Conservation (phyloP, 2,113 vertebrate genomes). For the Zosterops hypoxanthus region DNA sequence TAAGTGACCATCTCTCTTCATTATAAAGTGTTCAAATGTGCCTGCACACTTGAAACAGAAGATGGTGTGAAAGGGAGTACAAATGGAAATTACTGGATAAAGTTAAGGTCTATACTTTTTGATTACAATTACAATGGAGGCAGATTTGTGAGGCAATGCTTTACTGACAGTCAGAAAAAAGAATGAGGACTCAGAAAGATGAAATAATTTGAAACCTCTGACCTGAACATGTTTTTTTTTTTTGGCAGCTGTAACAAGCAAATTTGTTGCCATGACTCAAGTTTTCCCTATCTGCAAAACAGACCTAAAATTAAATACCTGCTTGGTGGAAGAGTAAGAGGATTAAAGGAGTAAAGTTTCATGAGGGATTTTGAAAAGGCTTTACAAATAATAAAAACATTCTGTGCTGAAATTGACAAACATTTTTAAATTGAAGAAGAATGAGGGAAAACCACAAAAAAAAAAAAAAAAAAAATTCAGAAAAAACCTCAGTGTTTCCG, state of each 20-base stretch:
- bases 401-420: conserved; percentile 15
- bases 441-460: background rate
- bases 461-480: background rate
- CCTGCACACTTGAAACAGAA: background rate
- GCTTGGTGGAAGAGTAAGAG: background rate
- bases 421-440: conserved; percentile 37
- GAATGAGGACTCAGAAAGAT: background rate
- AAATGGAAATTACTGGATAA: background rate
- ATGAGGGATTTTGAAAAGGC: background rate
- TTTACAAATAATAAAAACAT: conserved; percentile 42
- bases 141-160: background rate
- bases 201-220: background rate
- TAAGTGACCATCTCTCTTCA: background rate
- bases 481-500: background rate
- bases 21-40: background rate
- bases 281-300: conserved; percentile 12
- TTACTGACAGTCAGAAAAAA: background rate
- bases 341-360: conserved; percentile 35
- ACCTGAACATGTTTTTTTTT: background rate
- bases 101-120: background rate
- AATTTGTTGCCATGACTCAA: background rate
- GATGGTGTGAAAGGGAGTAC: background rate
- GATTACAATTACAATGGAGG: background rate
- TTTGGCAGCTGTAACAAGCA: background rate
- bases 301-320: conserved; percentile 26